A percentile compares a stretch with the other conserved stretches of the same genome.
These are phyloP conservation scores for Anthoscopus minutus DNA, from an alignment of 2,113 vertebrate species.

Conservation along the genomic window DNA sequence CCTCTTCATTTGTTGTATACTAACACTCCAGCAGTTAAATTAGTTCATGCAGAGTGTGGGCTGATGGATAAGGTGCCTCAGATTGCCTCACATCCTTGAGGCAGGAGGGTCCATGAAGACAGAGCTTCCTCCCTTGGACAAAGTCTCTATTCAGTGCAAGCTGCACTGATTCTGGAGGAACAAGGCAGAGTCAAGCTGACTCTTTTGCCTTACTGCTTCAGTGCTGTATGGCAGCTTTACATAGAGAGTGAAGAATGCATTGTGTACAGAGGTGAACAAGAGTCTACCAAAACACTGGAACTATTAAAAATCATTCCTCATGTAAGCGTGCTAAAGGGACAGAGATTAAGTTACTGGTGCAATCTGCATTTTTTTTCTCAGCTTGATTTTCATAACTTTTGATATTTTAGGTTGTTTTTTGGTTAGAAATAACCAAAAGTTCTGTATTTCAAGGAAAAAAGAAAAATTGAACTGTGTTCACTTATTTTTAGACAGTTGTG, in stretches of 20 bases:
- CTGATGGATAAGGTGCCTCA: background rate
- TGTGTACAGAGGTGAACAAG: background rate
- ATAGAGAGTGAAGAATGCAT: background rate
- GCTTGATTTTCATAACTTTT: background rate
- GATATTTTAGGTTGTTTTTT: background rate
- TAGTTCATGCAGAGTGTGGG: background rate
- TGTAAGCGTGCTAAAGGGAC: background rate
- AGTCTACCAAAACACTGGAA: background rate
- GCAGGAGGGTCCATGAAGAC: background rate
- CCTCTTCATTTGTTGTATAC: background rate
- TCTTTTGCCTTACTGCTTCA: background rate
- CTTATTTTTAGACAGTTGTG: background rate
- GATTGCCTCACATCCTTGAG: background rate
- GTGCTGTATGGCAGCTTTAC: background rate
- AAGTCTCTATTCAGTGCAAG: background rate
- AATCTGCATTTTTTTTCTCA: background rate
- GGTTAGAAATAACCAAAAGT: background rate
- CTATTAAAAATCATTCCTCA: background rate
- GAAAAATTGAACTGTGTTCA: background rate
- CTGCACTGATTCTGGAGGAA: background rate
- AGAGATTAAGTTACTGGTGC: background rate
- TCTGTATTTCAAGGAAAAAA: background rate
- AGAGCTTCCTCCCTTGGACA: background rate
- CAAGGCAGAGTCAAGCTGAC: background rate
- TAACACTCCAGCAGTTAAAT: background rate